Evolutionary conservation across 2,797 vertebrate genomes (phyloP).

Genomic region (Chaunax sp.): DNA sequence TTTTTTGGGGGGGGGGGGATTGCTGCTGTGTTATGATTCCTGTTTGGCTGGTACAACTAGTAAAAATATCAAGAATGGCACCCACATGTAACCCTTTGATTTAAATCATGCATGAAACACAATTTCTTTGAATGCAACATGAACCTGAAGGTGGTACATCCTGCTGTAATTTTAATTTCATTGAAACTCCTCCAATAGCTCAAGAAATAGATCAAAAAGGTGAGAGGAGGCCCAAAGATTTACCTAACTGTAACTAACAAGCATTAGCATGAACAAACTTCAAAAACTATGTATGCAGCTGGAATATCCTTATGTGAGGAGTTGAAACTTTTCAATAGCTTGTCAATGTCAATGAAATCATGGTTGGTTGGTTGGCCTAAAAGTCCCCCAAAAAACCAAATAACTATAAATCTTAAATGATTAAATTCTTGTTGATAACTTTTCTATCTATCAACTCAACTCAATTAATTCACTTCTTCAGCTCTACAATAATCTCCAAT

Average conservation of each 20-base stretch:
- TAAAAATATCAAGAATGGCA: slow-evolving; percentile 16
- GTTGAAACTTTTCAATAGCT: background rate
- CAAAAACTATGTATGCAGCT: background rate
- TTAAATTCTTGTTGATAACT: background rate
- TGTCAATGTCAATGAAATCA: background rate
- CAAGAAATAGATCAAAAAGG: background rate
- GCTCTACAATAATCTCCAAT: background rate
- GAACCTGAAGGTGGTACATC: background rate
- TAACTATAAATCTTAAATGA: background rate
- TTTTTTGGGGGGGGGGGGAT: no score
- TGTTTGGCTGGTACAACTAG: slow-evolving; percentile 15
- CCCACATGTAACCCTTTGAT: background rate
- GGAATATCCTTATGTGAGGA: background rate
- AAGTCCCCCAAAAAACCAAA: no score
- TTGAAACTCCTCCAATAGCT: background rate
- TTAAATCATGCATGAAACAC: background rate
- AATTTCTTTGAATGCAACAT: background rate
- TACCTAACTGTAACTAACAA: no score
- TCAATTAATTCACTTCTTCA: background rate
- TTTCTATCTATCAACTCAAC: background rate
- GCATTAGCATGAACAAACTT: no score
- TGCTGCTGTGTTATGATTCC: slow-evolving; percentile 1
- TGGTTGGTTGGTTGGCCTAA: background rate
- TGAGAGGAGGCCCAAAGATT: background rate
- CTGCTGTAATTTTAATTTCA: background rate